Evolutionary conservation across 2,888 invertebrate species (phyloP).

Genomic region (Aleiodes leptofemur): DNA sequence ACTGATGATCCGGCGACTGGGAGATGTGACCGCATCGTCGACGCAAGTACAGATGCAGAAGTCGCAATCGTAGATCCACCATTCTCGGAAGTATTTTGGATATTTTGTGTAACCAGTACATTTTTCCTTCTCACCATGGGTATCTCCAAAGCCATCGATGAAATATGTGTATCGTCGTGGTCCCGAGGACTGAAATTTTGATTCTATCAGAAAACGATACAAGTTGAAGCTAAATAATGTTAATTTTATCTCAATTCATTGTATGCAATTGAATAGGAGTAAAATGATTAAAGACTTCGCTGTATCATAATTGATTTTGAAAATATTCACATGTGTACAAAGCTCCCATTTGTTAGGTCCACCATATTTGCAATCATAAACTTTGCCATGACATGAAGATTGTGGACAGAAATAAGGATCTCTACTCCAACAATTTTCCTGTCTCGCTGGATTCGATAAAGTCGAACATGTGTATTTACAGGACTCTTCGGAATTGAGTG

Average conservation of each 20-base stretch:
- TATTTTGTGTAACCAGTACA: not conserved
- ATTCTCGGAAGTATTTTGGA: not conserved
- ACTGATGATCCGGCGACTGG: not conserved
- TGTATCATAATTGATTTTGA: not conserved
- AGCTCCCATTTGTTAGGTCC: not conserved
- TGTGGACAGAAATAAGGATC: not conserved
- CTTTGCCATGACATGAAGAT: not conserved
- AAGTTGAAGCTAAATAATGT: too few species aligned
- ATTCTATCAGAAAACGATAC: too few species aligned
- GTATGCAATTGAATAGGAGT: too few species aligned
- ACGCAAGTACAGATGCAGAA: not conserved
- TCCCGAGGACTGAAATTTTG: too few species aligned
- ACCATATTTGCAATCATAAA: not conserved
- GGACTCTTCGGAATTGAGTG: not conserved
- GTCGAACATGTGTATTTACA: not conserved
- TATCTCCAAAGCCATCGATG: not conserved
- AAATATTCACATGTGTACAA: constrained; percentile 1
- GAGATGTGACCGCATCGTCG: not conserved
- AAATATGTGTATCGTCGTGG: not conserved
- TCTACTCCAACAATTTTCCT: not conserved
- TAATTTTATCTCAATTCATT: too few species aligned
- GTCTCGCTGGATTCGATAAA: not conserved
- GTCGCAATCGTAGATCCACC: not conserved
- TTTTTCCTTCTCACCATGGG: not conserved
- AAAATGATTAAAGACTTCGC: too few species aligned